Evolutionary conservation across 2,797 vertebrate genomes (phyloP).

Genomic region (Lemur catta): DNA sequence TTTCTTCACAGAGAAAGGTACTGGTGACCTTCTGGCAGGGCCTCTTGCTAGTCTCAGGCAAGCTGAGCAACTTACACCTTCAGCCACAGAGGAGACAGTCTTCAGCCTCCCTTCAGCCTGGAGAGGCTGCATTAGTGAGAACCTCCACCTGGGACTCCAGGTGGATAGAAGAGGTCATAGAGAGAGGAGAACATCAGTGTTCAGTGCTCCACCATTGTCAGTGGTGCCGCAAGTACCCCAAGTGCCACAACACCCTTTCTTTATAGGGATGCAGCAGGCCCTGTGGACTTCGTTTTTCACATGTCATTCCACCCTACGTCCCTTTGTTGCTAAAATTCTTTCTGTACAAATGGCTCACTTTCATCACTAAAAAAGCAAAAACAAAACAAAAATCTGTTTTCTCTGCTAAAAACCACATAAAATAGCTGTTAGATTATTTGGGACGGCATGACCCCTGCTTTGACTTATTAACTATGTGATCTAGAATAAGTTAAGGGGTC

Average conservation of each 20-base stretch:
- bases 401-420: background rate
- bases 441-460: background rate
- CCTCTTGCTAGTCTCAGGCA: background rate
- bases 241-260: background rate
- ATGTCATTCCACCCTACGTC: background rate
- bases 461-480: background rate
- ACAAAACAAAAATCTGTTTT: background rate
- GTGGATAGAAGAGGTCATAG: accelerated
- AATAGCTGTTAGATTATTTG: background rate
- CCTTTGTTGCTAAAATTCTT: background rate
- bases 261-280: too few species aligned
- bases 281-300: background rate
- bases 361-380: background rate
- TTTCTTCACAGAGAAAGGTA: background rate
- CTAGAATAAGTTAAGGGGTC: background rate
- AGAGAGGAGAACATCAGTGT: background rate
- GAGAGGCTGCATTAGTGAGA: background rate
- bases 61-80: accelerated
- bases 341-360: background rate
- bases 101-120: background rate
- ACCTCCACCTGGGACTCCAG: background rate
- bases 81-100: background rate
- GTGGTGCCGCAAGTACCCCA: background rate
- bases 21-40: background rate
- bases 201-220: background rate